A percentile compares a stretch with the other conserved stretches of the same genome.
Evolutionary conservation across 2,113 vertebrate species (phyloP).

Genomic region (Paratilapia polleni): DNA sequence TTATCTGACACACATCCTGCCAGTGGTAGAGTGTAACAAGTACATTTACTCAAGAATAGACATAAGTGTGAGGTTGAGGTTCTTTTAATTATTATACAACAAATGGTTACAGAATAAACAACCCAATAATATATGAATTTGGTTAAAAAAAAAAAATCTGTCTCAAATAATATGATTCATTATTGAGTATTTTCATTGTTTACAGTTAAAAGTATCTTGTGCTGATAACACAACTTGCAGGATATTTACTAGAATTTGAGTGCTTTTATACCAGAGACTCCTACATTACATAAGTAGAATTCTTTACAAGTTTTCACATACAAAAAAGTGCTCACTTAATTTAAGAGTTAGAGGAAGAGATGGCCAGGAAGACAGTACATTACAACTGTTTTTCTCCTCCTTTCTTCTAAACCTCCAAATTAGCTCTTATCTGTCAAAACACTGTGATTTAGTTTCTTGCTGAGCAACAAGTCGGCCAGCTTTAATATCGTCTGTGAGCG

Average conservation of each 20-base stretch:
- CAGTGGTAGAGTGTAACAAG: not conserved
- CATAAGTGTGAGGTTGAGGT: not conserved
- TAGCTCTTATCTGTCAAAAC: conserved; percentile 68
- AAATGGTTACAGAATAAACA: not conserved
- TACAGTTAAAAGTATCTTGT: not conserved
- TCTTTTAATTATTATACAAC: not conserved
- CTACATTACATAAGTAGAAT: not conserved
- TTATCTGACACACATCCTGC: not conserved
- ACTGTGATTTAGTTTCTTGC: conserved; percentile 59
- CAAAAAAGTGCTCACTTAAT: conserved; percentile 3
- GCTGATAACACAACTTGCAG: not conserved
- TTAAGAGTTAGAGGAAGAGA: not conserved
- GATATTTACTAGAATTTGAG: not conserved
- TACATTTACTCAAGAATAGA: not conserved
- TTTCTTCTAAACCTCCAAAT: conserved; percentile 60
- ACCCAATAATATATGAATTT: not conserved
- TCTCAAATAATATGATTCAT: accelerated
- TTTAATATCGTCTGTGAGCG: conserved; percentile 72
- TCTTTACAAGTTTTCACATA: not conserved
- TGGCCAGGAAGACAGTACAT: conserved; percentile 32
- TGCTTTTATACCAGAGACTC: not conserved
- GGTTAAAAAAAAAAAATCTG: not conserved
- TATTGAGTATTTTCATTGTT: not conserved
- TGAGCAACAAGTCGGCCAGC: conserved; percentile 56
- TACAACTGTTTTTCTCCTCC: conserved; percentile 41